Conservation (phyloP, 2,113 vertebrate species). For the Tichodroma muraria region DNA sequence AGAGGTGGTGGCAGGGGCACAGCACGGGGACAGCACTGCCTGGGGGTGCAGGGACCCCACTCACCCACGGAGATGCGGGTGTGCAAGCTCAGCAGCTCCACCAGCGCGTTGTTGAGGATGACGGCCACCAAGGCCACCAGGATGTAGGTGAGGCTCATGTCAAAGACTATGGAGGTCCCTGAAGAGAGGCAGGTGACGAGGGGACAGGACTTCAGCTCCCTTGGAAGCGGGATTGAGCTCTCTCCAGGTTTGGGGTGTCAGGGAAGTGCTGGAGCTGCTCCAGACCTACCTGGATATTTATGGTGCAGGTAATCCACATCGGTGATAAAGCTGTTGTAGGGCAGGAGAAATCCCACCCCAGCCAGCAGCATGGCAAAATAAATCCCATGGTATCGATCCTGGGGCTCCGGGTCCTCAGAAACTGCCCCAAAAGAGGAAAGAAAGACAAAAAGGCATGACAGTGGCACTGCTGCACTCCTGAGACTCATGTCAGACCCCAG, state of each 20-base stretch:
- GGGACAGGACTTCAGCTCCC: background rate
- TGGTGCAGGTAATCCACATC: conserved; percentile 97
- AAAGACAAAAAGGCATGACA: background rate
- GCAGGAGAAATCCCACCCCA: conserved; percentile 94
- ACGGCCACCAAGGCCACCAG: conserved; percentile 89
- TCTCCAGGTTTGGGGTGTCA: background rate
- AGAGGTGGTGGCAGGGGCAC: background rate
- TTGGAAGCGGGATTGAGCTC: background rate
- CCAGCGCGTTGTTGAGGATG: conserved; percentile 91
- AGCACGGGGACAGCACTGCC: fast-evolving
- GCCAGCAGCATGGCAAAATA: conserved; percentile 98
- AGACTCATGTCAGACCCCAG: background rate
- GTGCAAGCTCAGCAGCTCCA: conserved; percentile 91
- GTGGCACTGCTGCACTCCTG: background rate
- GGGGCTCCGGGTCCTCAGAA: conserved; percentile 81
- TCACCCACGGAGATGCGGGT: conserved; percentile 90
- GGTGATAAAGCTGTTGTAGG: conserved; percentile 98
- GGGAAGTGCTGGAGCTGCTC: background rate
- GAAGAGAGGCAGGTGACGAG: background rate
- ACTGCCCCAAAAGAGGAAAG: conserved; percentile 37
- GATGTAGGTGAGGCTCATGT: conserved; percentile 98
- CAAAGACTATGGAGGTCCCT: conserved; percentile 96
- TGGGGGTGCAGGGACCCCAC: background rate
- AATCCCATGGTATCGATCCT: conserved; percentile 93
- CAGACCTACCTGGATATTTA: conserved; percentile 86